Evolutionary conservation across 2,888 invertebrate genomes (phyloP), one percentile per base, ranked within the genome.

Genomic region (Harpalus rufipes): DNA sequence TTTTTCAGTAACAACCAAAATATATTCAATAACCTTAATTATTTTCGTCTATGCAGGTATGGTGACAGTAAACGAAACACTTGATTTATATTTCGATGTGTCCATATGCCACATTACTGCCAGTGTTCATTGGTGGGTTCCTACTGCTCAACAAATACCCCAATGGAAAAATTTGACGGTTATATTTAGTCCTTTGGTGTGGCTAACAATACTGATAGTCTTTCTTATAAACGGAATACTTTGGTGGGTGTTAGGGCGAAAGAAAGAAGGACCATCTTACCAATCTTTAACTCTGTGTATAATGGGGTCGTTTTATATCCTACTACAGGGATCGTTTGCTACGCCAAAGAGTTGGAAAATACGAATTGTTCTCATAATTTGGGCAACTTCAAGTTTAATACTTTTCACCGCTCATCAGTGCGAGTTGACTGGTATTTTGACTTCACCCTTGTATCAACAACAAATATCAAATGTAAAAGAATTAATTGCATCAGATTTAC

Each of bases 351-450:
- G 51, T 21, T 76, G 44, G 56, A 76, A 76, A 76, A 51, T 76
- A 16, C 7, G 44, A 51, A 18, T 85, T 6, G 76, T 76, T 76
- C 25, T 85, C 2, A 76, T 85, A 16, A 78, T 63, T 76, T 76
- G 76, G 76, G 14, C 76, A 2, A 8, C 51, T 7, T 44, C 76
- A 8, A 76, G 92, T 39, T 88, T 93, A 41, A 90, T 93, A 86
- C 90, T 93, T 86, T 87, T 92, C n/a, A 92, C 93, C 0, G 91
- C 92, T 0, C 94, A 93, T 85, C 92, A 93, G 85, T 93, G 94
- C 0, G 93, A 93, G 87, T 89, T 94, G 86, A 93, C 93, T 84
- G 90, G 91, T 7, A 93, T 93, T 0, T 90, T 94, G 72, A 92
- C 92, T 12, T 90, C 92, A 87, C 93, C 93, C 0, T 90, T 91